Conservation (phyloP, 1,140 invertebrate species). For the Cydia fagiglandana region DNA sequence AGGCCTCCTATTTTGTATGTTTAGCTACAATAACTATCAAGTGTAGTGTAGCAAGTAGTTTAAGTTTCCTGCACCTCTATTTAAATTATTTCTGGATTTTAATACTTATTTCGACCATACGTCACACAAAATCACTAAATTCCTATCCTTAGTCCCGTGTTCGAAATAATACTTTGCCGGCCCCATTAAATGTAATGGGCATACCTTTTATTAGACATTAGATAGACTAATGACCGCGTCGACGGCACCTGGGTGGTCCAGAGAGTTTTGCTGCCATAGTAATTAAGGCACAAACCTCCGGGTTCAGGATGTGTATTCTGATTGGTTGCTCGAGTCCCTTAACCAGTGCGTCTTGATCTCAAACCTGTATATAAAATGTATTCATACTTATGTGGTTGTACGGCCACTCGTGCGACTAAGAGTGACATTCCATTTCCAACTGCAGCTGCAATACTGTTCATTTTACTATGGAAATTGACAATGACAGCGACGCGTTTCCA, state of each 20-base stretch:
- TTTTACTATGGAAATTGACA: no score
- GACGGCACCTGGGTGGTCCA: constrained; percentile 23
- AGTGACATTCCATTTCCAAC: no score
- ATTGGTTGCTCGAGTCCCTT: not conserved
- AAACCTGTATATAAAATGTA: not conserved
- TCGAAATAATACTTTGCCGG: constrained; percentile 18
- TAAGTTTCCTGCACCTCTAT: no score
- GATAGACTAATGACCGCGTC: constrained; percentile 28
- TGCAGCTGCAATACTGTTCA: no score
- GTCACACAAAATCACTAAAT: not conserved
- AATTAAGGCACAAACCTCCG: constrained; percentile 23
- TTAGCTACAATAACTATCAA: no score
- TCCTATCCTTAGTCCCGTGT: not conserved
- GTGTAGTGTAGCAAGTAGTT: no score
- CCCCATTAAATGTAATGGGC: constrained; percentile 24
- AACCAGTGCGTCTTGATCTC: not conserved
- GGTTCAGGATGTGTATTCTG: not conserved
- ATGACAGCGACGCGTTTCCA: no score
- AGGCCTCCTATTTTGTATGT: no score
- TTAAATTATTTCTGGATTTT: no score
- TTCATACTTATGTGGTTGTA: not conserved
- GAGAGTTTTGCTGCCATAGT: constrained; percentile 1
- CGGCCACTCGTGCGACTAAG: not conserved
- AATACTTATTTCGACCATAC: not conserved
- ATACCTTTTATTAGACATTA: constrained; percentile 27